These are phyloP conservation scores for Smutsia temminckii DNA, from an alignment of 2,797 vertebrate genomes.

Conservation along the genomic window DNA sequence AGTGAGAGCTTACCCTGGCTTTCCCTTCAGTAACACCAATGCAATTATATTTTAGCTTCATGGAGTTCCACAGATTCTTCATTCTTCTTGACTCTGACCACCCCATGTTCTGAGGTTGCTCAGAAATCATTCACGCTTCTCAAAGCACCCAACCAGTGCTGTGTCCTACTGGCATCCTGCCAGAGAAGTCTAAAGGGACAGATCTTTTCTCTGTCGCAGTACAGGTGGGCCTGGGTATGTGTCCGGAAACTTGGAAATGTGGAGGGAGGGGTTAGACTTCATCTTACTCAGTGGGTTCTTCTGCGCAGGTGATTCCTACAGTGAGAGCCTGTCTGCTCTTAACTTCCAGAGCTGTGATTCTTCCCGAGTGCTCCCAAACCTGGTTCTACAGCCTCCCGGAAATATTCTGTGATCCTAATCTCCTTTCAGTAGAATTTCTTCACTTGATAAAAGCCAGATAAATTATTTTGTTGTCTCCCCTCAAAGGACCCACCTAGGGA, in stretches of 20 bases:
- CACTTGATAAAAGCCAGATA: background rate
- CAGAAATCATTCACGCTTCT: background rate
- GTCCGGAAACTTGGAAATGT: background rate
- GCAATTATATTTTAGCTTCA: background rate
- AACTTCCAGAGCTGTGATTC: rapidly evolving
- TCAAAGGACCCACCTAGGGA: background rate
- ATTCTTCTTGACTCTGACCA: background rate
- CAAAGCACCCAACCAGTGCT: rapidly evolving
- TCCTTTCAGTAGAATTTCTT: background rate
- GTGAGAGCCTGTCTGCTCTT: rapidly evolving
- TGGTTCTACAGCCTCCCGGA: background rate
- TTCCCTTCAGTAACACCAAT: background rate
- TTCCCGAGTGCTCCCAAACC: background rate
- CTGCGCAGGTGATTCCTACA: background rate
- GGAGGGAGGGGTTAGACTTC: background rate
- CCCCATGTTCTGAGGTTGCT: background rate
- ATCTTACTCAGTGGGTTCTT: background rate
- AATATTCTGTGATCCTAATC: background rate
- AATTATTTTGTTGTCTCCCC: background rate
- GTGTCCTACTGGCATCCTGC: background rate
- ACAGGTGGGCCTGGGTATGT: background rate
- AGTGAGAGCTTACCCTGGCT: background rate
- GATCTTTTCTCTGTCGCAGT: background rate
- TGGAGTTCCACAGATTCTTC: background rate
- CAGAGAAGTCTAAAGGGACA: background rate